Evolutionary conservation across 2,113 vertebrate species (phyloP).

Genomic region (Neomonachus schauinslandi): DNA sequence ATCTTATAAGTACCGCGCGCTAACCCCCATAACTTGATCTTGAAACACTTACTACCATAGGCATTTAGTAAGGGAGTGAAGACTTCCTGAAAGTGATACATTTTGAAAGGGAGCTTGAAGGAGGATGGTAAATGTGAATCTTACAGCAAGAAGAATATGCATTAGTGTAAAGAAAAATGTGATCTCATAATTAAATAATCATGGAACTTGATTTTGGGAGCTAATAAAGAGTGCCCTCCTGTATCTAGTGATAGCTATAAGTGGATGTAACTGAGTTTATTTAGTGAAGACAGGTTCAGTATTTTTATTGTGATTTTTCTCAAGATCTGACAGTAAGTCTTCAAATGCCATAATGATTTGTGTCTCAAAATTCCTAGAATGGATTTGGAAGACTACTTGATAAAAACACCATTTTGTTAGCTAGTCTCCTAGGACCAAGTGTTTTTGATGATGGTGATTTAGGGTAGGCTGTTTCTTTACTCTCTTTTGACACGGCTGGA

Average conservation of each 20-base stretch:
- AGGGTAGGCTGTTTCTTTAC: background rate
- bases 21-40: background rate
- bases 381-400: background rate
- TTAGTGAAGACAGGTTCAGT: background rate
- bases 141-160: background rate
- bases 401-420: conserved; percentile 2
- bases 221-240: background rate
- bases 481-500: background rate
- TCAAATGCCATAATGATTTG: background rate
- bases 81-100: background rate
- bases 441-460: background rate
- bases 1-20: too few species aligned
- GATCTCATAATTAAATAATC: background rate
- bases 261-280: background rate
- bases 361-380: background rate
- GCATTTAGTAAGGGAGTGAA: background rate
- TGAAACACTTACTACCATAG: background rate
- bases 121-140: background rate
- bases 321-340: background rate
- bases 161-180: background rate
- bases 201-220: background rate
- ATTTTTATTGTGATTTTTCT: conserved; percentile 23
- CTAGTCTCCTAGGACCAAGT: background rate
- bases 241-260: background rate
- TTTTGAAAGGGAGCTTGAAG: background rate